Conservation (phyloP, 2,113 vertebrate species). For the Fulica atra region DNA sequence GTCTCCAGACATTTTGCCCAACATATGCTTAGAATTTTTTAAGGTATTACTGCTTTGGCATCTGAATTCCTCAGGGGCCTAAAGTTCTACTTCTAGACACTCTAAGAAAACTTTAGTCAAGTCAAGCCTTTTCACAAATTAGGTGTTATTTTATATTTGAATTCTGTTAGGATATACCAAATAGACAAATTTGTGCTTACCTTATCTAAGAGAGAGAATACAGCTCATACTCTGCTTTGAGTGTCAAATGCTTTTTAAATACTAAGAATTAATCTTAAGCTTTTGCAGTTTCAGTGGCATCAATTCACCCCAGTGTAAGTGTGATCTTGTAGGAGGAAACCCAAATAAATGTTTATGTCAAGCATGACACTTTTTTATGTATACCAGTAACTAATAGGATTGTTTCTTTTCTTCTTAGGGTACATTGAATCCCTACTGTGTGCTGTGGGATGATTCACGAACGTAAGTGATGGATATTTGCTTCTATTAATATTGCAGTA, state of each 20-base stretch:
- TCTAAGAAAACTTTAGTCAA: not conserved
- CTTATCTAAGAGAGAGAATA: not conserved
- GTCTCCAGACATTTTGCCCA: not conserved
- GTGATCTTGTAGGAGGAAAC: not conserved
- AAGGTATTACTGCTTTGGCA: not conserved
- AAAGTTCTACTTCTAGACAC: not conserved
- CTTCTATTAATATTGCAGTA: constrained; percentile 28
- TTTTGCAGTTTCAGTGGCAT: not conserved
- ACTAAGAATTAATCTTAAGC: not conserved
- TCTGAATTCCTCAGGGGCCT: not conserved
- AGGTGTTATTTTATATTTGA: not conserved
- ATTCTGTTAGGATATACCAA: not conserved
- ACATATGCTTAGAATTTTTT: not conserved
- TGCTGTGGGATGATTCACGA: constrained; percentile 92
- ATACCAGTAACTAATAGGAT: not conserved
- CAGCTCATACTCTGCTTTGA: not conserved
- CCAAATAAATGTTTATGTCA: not conserved
- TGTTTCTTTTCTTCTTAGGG: constrained; percentile 82
- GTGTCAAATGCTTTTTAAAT: not conserved
- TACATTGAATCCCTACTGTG: constrained; percentile 94
- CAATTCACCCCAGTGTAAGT: not conserved
- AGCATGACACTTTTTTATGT: not conserved
- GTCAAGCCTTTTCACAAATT: not conserved
- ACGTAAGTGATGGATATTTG: constrained; percentile 87
- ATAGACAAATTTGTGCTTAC: not conserved